Percentiles rank a stretch among this genome's conserved stretches.
Conservation (phyloP, 2,888 invertebrate genomes). For the Polyommatus icarus region DNA sequence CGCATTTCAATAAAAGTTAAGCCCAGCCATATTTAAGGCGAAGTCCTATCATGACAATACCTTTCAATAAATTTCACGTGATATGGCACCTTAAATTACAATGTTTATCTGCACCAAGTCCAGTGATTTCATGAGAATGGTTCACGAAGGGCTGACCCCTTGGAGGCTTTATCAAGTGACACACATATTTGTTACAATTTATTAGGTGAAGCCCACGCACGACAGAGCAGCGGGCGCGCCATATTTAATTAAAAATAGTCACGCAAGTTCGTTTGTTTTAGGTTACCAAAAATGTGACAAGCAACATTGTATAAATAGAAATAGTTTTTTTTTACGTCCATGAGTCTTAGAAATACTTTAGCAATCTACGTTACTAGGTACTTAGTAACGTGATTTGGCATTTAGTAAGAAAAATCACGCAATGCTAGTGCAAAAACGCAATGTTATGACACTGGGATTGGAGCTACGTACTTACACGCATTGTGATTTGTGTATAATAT, state of each 20-base stretch:
- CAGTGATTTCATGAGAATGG: constrained; percentile 36
- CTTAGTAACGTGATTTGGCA: too few species aligned
- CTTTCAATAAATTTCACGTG: not conserved
- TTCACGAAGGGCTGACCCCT: constrained; percentile 29
- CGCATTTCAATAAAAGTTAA: too few species aligned
- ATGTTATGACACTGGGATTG: too few species aligned
- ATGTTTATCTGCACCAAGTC: constrained; percentile 35
- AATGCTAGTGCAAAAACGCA: too few species aligned
- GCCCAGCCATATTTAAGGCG: too few species aligned
- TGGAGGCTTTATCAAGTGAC: constrained; percentile 37
- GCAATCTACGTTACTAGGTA: too few species aligned
- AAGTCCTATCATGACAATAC: not conserved
- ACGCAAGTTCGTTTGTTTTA: constrained; percentile 46
- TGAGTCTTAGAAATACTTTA: not conserved
- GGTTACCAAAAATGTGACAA: constrained; percentile 21
- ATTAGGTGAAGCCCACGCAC: constrained; percentile 44
- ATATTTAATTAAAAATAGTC: constrained; percentile 53
- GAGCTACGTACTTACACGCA: too few species aligned
- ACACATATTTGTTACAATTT: constrained; percentile 43
- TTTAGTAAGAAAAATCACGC: too few species aligned
- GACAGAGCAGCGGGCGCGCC: constrained; percentile 43
- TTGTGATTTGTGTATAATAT: too few species aligned
- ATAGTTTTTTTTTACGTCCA: too few species aligned
- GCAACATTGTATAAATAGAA: not conserved
- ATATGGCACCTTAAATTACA: not conserved